Evolutionary conservation across 2,113 vertebrate species (phyloP), one percentile per base, ranked within the genome.

Genomic region (Helogale parvula): DNA sequence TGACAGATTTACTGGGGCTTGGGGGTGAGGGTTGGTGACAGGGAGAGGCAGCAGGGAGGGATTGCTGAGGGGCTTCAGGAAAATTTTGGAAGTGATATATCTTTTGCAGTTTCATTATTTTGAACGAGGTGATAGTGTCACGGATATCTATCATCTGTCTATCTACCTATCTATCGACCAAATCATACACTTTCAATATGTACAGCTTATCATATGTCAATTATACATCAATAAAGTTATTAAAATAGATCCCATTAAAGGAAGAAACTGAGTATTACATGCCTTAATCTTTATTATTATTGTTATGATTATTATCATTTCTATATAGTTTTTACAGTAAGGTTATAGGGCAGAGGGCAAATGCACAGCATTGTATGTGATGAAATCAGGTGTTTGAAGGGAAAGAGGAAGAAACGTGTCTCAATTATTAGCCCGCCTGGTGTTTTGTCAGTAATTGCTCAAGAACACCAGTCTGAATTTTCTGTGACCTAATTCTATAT

Each of bases 321-420:
- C 15, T 52, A 29, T 15, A 38, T 27, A 50, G 29, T 65, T 52
- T 84, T 35, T 11, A 89, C 2, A 41, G 7, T 17, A 25, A 85
- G 79, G 19, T 68, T 29, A 38, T 27, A 54, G 17, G 15, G 33
- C 4, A 35, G 88, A 25, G 11, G 66, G 16, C 57, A 76, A 11
- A 54, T 19, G 13, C 0, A 12, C 19, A 63, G 23, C 41, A 41
- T 0, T 29, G 2, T 14, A 2, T 6, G 2, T 27, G 50, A 9
- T 87, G 7, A 82, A 81, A 25, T 21, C n/a, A 69, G 31, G 7
- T 16, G 12, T 14, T 66, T 33, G 1, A 57, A 50, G 5, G 63
- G n/a, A 35, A 19, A 68, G 7, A 66, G 33, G 13, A 66, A 74
- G 33, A 13, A 77, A 31, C 3, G 76, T 47, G 33, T 6, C n/a